Percentiles rank a stretch among this genome's conserved stretches.
These are phyloP conservation scores for Oreochromis aureus DNA, from an alignment of 2,113 vertebrate genomes.

Conservation along the genomic window DNA sequence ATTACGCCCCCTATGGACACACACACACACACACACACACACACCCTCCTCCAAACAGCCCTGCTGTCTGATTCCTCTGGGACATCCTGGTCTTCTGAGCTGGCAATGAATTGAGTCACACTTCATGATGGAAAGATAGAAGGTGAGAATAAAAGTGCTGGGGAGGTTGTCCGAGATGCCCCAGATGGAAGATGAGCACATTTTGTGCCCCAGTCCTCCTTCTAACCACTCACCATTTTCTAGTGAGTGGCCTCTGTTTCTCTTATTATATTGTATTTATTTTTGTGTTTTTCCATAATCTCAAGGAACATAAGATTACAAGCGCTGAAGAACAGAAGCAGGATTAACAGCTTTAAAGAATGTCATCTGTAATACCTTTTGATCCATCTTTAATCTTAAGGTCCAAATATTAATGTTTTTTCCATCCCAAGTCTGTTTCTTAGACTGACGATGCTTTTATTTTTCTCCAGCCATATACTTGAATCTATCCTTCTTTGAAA, in stretches of 20 bases:
- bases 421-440: neutral
- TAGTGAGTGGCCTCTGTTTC: neutral
- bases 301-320: neutral
- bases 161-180: neutral
- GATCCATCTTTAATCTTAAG: neutral
- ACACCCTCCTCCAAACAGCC: conserved; percentile 3
- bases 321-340: neutral
- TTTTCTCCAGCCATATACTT: neutral
- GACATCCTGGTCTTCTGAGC: conserved; percentile 20
- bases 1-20: neutral
- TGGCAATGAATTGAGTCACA: conserved; percentile 21
- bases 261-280: neutral
- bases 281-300: neutral
- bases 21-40: neutral
- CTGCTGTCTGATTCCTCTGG: conserved; percentile 2
- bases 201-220: neutral
- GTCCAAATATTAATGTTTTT: neutral
- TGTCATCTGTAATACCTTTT: neutral
- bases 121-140: conserved; percentile 12
- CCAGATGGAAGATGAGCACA: neutral
- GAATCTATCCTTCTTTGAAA: neutral
- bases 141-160: neutral
- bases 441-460: neutral
- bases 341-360: neutral
- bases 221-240: neutral